Evolutionary conservation across 1,140 invertebrate genomes (phyloP).

Genomic region (Galleria mellonella): DNA sequence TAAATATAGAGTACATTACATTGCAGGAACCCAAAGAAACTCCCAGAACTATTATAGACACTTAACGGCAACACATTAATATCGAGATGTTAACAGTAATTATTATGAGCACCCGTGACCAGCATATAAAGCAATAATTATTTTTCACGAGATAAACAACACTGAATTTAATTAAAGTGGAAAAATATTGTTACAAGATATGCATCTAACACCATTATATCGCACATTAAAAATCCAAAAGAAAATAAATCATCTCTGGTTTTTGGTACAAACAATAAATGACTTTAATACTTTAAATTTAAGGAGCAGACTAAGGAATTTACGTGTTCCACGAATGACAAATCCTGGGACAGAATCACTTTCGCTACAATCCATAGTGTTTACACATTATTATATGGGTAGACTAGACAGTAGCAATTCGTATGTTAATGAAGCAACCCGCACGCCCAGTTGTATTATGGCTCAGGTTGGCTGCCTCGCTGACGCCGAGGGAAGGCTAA

Average conservation of each 20-base stretch:
- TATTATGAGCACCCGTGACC: conserved; percentile 11
- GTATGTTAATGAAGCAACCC: conserved; percentile 41
- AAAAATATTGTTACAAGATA: too few species aligned
- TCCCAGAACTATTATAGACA: conserved; percentile 11
- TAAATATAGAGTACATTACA: neutral
- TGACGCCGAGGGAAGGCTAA: conserved; percentile 25
- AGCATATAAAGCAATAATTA: conserved; percentile 16
- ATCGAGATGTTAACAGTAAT: conserved; percentile 19
- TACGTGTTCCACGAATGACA: too few species aligned
- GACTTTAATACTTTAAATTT: too few species aligned
- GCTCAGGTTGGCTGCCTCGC: conserved; percentile 16
- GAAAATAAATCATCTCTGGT: too few species aligned
- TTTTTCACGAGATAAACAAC: conserved; percentile 3
- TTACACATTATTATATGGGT: conserved; percentile 32
- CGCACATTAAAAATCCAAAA: too few species aligned
- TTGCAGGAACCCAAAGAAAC: neutral
- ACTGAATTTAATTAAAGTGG: too few species aligned
- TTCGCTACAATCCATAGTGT: conserved; percentile 36
- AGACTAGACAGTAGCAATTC: conserved; percentile 37
- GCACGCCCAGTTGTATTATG: conserved; percentile 13
- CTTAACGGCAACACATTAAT: conserved; percentile 14
- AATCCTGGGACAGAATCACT: conserved; percentile 16
- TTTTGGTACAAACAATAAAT: too few species aligned
- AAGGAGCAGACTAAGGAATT: too few species aligned
- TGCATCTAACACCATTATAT: too few species aligned